phyloP scores from a whole-genome alignment of 92 coral and sea anemone species.

The Virgularia gustaviana region DNA sequence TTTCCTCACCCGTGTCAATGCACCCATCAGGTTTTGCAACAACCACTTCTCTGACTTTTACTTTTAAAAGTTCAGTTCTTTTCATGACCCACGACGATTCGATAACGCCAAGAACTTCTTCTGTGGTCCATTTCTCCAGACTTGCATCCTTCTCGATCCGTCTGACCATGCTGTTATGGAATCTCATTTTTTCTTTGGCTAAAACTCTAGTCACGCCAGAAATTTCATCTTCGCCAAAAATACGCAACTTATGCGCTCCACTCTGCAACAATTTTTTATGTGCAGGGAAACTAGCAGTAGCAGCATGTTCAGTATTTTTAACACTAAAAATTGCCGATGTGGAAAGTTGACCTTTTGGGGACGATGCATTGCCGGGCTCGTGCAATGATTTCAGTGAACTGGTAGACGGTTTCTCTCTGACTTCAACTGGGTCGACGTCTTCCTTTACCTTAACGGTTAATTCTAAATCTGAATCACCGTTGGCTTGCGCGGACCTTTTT shows the following conservation, averaged over 20 bases:
- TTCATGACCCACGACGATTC: conserved; percentile 40
- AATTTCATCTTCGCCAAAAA: conserved; percentile 15
- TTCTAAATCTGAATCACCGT: background rate
- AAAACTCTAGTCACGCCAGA: background rate
- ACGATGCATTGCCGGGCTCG: too few species aligned
- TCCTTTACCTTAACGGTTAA: background rate
- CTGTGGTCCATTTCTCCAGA: conserved; percentile 7
- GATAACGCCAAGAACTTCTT: conserved; percentile 26
- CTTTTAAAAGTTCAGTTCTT: conserved; percentile 30
- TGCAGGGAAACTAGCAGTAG: background rate
- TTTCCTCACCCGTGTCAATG: background rate
- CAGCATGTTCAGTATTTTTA: background rate
- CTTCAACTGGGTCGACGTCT: too few species aligned
- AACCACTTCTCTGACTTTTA: conserved; percentile 16
- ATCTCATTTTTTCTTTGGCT: conserved; percentile 15
- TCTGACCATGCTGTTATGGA: conserved; percentile 1
- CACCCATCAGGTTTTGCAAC: background rate
- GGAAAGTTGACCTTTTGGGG: too few species aligned
- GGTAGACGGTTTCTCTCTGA: too few species aligned
- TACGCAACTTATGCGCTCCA: background rate
- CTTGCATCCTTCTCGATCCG: conserved; percentile 7
- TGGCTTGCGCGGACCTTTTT: background rate
- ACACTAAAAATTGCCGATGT: too few species aligned
- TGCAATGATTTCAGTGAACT: too few species aligned
- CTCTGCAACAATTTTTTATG: background rate